These are phyloP conservation scores for Polypterus senegalus DNA, from an alignment of 2,113 vertebrate genomes.

Conservation along the genomic window DNA sequence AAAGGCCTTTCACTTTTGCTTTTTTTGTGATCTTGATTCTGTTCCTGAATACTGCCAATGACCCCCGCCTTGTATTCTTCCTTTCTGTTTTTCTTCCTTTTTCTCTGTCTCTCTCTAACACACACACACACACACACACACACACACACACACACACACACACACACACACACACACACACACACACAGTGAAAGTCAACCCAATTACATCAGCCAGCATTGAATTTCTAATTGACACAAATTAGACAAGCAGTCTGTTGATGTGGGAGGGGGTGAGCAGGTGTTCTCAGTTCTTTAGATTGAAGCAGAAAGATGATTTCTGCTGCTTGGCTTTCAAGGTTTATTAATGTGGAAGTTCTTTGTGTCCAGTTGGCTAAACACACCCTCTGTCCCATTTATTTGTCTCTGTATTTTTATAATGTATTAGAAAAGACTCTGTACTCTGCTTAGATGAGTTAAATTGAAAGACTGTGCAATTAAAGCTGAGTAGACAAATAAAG, in stretches of 20 bases:
- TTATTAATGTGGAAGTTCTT: neutral
- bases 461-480: too few species aligned
- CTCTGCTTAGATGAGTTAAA: too few species aligned
- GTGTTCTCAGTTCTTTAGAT: slow-evolving; percentile 29
- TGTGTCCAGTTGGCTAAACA: too few species aligned
- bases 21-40: too few species aligned
- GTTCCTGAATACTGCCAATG: slow-evolving; percentile 6
- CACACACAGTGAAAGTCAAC: slow-evolving; percentile 35
- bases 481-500: too few species aligned
- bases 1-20: too few species aligned
- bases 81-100: too few species aligned
- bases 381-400: too few species aligned
- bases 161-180: neutral
- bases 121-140: too few species aligned
- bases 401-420: too few species aligned
- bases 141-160: neutral
- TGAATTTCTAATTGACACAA: slow-evolving; percentile 54
- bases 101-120: too few species aligned
- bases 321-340: neutral
- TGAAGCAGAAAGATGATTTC: slow-evolving; percentile 11
- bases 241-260: slow-evolving; percentile 53
- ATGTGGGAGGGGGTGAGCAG: slow-evolving; percentile 35
- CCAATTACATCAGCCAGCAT: slow-evolving; percentile 46
- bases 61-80: neutral
- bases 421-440: too few species aligned